Evolutionary conservation across 2,888 invertebrate genomes (phyloP), one percentile per base, ranked within the genome.

Genomic region (Argynnis bischoffii): DNA sequence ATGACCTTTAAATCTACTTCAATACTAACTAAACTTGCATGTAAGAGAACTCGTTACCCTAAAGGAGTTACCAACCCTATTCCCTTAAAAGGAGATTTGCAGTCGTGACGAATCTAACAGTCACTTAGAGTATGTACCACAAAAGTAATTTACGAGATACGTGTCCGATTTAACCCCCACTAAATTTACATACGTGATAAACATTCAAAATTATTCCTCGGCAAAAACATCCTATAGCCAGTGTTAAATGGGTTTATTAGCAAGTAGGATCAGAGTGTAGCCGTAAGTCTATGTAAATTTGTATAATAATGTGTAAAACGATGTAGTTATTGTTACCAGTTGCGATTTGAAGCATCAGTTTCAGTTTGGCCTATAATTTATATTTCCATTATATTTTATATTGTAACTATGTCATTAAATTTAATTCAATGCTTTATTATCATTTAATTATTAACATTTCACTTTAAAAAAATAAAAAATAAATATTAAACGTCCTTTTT

Each of bases 91-190:
- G 72, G 14, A 64, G 71, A 77, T 72, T 74, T 71, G n/a, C 14
- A 47, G 75, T 84, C 81, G 81, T 78, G 79, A 83, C 75, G 76
- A 83, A 77, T 82, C 78, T 79, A 81, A 84, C 86, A 84, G 83
- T 84, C 83, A 84, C 84, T 88, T 84, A 81, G 47, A 66, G 60
- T 11, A 66, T 66, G 66, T 61, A 54, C 53, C 26, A 66, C 80
- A 80, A 84, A 87, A 87, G 86, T 87, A 85, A 87, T 86, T 86
- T 86, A 81, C 81, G 80, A 81, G 78, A 76, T 76, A 84, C 79
- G 82, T 82, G 81, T 79, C 79, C 81, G 81, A 85, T 83, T 87
- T 85, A 82, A 83, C 83, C 85, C 81, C 82, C 78, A 74, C 79
- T 46, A 50, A 31, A 85, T 86, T 86, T 85, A 82, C 86, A 87